Evolutionary conservation across 2,113 vertebrate genomes (phyloP).

Genomic region (Aptenodytes forsteri): DNA sequence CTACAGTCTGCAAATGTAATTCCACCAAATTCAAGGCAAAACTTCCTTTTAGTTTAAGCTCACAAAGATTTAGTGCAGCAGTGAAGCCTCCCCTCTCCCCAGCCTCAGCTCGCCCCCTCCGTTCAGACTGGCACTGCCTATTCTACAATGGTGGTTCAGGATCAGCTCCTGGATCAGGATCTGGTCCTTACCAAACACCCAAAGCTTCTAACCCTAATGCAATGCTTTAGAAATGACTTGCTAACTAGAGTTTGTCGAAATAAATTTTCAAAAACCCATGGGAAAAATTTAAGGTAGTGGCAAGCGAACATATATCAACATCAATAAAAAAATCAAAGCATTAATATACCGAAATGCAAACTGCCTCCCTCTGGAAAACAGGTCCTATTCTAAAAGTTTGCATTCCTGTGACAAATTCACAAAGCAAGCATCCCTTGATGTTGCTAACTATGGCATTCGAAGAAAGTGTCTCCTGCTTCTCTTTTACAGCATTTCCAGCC

Average conservation of each 20-base stretch:
- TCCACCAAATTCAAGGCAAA: background rate
- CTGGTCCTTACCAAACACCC: background rate
- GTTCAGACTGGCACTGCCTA: background rate
- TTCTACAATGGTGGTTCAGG: background rate
- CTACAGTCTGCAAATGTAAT: background rate
- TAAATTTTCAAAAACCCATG: background rate
- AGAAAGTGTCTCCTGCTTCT: background rate
- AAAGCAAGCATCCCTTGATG: background rate
- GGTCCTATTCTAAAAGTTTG: background rate
- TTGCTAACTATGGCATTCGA: background rate
- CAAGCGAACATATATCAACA: background rate
- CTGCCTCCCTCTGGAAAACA: background rate
- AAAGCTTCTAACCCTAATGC: background rate
- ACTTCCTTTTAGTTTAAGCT: background rate
- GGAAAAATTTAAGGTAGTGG: background rate
- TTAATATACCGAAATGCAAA: background rate
- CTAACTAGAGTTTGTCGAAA: background rate
- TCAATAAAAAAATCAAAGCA: background rate
- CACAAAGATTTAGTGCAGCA: background rate
- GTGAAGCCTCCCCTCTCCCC: background rate
- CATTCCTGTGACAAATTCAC: background rate
- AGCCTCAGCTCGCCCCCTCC: background rate
- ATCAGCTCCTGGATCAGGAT: background rate
- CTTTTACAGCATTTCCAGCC: constrained; percentile 5
- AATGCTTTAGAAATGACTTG: background rate